Evolutionary conservation across 2,888 invertebrate genomes (phyloP), one percentile per base, ranked within the genome.

Genomic region (Deilephila elpenor): DNA sequence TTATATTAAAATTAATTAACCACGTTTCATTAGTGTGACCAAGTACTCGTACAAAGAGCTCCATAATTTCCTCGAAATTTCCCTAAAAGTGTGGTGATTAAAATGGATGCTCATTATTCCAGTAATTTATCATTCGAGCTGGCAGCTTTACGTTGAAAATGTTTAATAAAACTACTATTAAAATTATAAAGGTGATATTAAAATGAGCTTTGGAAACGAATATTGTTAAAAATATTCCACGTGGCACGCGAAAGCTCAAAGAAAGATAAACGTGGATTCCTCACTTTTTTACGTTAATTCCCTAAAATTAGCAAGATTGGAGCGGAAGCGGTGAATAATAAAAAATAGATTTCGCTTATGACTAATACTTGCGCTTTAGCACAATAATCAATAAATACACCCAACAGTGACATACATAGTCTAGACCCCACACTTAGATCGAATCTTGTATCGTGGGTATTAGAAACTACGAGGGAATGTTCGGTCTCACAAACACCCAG

Each of bases 191-290:
- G 51, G 51, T 51, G 51, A 44, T 51, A 6, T 51, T 67, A 67
- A 67, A 67, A 17, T 17, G 51, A 25, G 51, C 25, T 67, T 67
- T 67, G 51, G 6, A n/a, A 51, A 51, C 67, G 67, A n/a, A 67
- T 51, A 67, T 67, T 67, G 67, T 67, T 67, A 67, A 67, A 44
- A 44, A 67, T 67, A 67, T 67, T 67, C 25, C 14, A 51, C 51
- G 51, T 67, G 67, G 25, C 25, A 25, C 25, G 51, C 44, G 8
- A 67, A 60, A 67, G 44, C 51, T 67, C 20, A 51, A 51, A 29
- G 67, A 67, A 25, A 51, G 44, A 67, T 67, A 67, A 67, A 51
- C 67, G 20, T 44, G 51, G 67, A 67, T 67, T 44, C 67, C 25
- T 67, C 51, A 67, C 67, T 67, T 67, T 25, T 67, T 67, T 67